Evolutionary conservation across 2,113 vertebrate species (phyloP), one percentile per base, ranked within the genome.

Genomic region (Falco punctatus): DNA sequence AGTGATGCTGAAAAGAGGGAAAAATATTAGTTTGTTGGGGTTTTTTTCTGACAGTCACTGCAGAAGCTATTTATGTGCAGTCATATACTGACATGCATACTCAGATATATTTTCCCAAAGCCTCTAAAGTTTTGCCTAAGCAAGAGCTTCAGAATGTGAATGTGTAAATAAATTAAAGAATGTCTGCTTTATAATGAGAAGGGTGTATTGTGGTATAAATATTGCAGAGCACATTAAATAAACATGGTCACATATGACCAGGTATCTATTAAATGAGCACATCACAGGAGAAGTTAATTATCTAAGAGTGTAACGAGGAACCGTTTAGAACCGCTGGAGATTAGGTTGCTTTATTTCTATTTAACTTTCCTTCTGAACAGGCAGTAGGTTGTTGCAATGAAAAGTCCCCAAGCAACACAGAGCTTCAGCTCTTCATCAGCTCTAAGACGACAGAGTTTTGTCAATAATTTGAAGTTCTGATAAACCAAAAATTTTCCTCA

Each of bases 211-310:
- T 90, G 84, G 71, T 67, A 88, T 96, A 94, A 95, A 91, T 87
- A 94, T 73, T 90, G 61, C 90, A 73, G 51, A 90, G 59, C 32
- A 67, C 70, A 86, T 95, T 97, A 97, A 97, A 96, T 94, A 97
- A 95, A 91, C 81, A 95, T 77, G 74, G 96, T 95, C 96, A 91
- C 86, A 73, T 94, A 92, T 85, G 91, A 95, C 78, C 91, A 92
- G 91, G 92, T 96, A 94, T 91, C 84, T 95, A 94, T 90, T 94
- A 95, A 95, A 95, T 48, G 67, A 91, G 82, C 89, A 91, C 51
- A 95, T 85, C 79, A 69, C 30, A 70, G 91, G 57, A 91, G 78
- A 96, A 96, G 71, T 88, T 97, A 92, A 95, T 97, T 97, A 97
- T 55, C 86, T 65, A 51, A 70, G 54, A 80, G 65, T 70, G 74